Conservation (phyloP, 2,797 vertebrate genomes). For the Premnoplex brunnescens region DNA sequence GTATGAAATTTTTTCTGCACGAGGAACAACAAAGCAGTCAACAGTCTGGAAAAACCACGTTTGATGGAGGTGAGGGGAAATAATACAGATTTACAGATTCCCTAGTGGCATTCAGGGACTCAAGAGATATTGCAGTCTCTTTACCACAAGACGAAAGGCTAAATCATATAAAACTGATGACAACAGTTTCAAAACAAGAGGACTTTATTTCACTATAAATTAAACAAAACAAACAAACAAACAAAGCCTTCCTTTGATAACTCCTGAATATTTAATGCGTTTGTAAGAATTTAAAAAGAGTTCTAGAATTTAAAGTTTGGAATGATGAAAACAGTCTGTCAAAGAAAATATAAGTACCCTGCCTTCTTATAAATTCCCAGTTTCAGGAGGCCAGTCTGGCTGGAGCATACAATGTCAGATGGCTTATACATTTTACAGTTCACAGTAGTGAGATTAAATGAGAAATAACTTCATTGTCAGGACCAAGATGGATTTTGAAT, state of each 20-base stretch:
- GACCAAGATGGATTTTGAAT: background rate
- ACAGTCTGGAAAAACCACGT: background rate
- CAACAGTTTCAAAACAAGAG: background rate
- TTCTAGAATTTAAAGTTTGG: background rate
- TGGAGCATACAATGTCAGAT: background rate
- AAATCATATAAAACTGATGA: background rate
- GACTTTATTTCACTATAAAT: background rate
- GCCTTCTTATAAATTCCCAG: background rate
- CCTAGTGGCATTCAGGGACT: background rate
- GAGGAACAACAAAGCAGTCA: background rate
- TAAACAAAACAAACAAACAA: too few species aligned
- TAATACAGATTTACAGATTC: background rate
- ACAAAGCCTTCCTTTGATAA: background rate
- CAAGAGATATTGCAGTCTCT: background rate
- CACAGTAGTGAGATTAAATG: background rate
- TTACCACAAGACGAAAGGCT: background rate
- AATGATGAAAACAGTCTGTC: background rate
- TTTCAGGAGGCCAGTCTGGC: background rate
- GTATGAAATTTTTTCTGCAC: background rate
- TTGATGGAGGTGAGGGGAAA: background rate
- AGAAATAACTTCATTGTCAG: background rate
- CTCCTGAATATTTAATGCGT: background rate
- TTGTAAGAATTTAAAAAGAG: background rate
- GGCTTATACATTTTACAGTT: background rate
- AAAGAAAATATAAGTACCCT: background rate